Evolutionary conservation across 2,113 vertebrate species (phyloP).

Genomic region (Montifringilla adamsi): DNA sequence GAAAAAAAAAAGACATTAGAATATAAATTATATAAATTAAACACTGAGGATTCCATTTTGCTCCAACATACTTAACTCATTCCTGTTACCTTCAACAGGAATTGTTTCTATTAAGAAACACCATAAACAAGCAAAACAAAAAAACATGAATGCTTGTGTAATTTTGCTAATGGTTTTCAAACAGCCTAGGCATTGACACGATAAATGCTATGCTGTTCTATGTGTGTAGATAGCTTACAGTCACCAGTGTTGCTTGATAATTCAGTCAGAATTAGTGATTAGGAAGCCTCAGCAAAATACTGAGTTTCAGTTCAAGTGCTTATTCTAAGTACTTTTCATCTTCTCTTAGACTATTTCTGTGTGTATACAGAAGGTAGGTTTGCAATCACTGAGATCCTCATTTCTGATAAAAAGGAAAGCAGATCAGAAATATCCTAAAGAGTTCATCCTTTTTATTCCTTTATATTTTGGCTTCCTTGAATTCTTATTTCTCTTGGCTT

Average conservation of each 20-base stretch:
- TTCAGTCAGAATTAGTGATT: neutral
- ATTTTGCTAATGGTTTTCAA: neutral
- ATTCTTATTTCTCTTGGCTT: neutral
- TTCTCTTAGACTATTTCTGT: neutral
- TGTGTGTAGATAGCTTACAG: neutral
- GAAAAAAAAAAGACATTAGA: neutral
- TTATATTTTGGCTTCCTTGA: neutral
- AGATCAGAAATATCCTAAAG: neutral
- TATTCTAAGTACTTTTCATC: neutral
- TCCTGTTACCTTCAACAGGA: neutral
- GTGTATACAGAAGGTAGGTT: neutral
- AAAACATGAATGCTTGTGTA: neutral
- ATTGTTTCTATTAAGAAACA: neutral
- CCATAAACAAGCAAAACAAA: neutral
- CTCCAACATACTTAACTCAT: neutral
- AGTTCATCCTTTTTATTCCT: neutral
- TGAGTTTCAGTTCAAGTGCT: neutral
- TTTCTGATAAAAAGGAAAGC: neutral
- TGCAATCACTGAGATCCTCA: neutral
- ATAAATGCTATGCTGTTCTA: neutral
- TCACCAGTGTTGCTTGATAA: neutral
- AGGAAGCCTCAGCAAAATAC: neutral
- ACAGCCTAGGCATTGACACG: neutral
- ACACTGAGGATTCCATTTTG: neutral
- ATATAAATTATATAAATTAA: slow-evolving; percentile 3